Evolutionary conservation across 2,113 vertebrate species (phyloP).

Genomic region (Aspiorhynchus laticeps): DNA sequence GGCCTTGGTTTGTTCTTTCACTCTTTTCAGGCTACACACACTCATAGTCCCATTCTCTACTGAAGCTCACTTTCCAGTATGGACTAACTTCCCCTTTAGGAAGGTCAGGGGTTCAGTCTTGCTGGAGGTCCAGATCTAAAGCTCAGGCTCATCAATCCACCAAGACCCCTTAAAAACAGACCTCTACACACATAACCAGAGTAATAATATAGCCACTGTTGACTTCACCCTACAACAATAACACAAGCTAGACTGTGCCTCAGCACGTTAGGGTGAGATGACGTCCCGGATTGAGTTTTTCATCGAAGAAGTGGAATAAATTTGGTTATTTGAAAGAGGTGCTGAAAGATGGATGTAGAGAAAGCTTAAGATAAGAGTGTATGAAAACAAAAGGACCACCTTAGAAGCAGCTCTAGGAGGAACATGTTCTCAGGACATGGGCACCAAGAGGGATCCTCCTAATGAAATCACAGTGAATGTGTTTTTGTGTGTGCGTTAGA

Average conservation of each 20-base stretch:
- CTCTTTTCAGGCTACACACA: background rate
- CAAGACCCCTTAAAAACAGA: slow-evolving; percentile 2
- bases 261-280: background rate
- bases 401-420: background rate
- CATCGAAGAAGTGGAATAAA: background rate
- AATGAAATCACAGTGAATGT: background rate
- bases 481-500: slow-evolving; percentile 21
- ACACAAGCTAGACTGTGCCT: background rate
- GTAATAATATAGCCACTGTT: slow-evolving; percentile 45
- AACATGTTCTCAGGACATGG: background rate
- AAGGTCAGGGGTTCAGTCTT: slow-evolving; percentile 73
- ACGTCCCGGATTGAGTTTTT: background rate
- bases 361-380: background rate
- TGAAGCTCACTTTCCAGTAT: slow-evolving; percentile 28
- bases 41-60: background rate
- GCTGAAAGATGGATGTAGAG: background rate
- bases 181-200: slow-evolving; percentile 13
- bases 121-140: slow-evolving; percentile 35
- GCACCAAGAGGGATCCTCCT: background rate
- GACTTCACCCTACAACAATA: slow-evolving; percentile 23
- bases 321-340: background rate
- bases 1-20: slow-evolving; percentile 43
- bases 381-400: slow-evolving; percentile 2
- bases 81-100: slow-evolving; percentile 65
- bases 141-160: slow-evolving; percentile 37